Evolutionary conservation across 2,113 vertebrate species (phyloP), one percentile per base, ranked within the genome.

Genomic region (Trochalopteron elliotii): DNA sequence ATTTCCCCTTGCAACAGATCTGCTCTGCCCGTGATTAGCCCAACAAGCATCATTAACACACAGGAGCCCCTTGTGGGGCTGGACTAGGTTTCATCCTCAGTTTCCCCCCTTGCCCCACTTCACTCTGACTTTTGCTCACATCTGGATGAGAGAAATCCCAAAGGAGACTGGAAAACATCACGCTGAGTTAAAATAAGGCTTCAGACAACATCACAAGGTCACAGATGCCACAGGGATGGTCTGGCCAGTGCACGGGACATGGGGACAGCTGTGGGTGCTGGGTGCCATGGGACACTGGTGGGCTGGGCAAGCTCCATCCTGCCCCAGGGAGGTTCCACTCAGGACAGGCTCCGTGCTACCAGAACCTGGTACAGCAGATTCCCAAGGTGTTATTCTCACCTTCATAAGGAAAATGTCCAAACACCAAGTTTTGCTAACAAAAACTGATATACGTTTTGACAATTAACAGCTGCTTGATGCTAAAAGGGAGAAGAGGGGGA

Each of bases 391-490:
- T 91, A 70, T 35, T 90, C 77, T 94, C 63, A 68, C 76, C 77
- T 91, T 88, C 77, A 70, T 52, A 91, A 61, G n/a, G 27, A 74
- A 69, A 83, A 70, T 1, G 67, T 83, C 88, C 69, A 79, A 90
- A 93, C 2, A 33, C 31, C 52, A 83, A 65, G 33, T 45, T 87
- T 52, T 93, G 79, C 53, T 78, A 76, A 59, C 5, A 56, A 96
- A 84, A 87, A 52, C n/a, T 52, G 55, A 74, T 67, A 71, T 3
- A 35, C 5, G 7, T 65, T 93, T 83, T 90, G 40, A 67, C 63
- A 87, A 75, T 25, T 22, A 71, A 55, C 53, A 89, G n/a, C 60
- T 92, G 92, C 91, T 96, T 59, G 33, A 83, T 81, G 81, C 85
- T 78, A 78, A 79, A 79, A 87, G 22, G 40, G 69, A 35, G 35